Conservation (phyloP, 1,140 invertebrate genomes). For the Chrysomallon squamiferum region DNA sequence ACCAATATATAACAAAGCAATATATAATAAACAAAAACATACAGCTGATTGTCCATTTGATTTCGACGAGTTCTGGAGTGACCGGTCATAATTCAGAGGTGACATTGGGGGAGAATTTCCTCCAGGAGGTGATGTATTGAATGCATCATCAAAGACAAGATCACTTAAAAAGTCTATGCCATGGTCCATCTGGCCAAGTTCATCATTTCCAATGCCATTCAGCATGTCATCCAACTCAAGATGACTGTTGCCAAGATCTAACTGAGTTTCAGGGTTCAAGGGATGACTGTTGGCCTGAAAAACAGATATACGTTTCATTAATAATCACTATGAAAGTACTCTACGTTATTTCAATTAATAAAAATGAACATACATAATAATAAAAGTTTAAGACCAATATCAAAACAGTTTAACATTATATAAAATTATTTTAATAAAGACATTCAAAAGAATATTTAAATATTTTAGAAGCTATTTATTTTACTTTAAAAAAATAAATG, state of each 20-base stretch:
- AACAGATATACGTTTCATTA: neutral
- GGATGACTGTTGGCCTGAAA: conserved; percentile 22
- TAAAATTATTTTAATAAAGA: too few species aligned
- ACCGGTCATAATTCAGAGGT: conserved; percentile 67
- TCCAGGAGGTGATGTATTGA: conserved; percentile 65
- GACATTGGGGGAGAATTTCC: conserved; percentile 30
- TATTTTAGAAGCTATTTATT: too few species aligned
- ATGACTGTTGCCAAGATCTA: conserved; percentile 13
- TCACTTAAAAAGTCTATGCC: conserved; percentile 72
- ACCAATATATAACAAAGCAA: too few species aligned
- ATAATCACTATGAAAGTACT: too few species aligned
- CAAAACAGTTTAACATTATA: too few species aligned
- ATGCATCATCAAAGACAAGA: neutral
- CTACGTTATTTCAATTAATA: too few species aligned
- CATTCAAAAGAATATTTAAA: too few species aligned
- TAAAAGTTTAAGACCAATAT: too few species aligned
- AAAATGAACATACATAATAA: too few species aligned
- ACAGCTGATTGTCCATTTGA: conserved; percentile 33
- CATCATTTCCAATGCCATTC: conserved; percentile 35
- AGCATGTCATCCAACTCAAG: conserved; percentile 27
- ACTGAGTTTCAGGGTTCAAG: conserved; percentile 5
- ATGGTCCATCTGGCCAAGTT: conserved; percentile 67
- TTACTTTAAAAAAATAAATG: too few species aligned
- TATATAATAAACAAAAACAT: too few species aligned
- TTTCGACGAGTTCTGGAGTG: conserved; percentile 68